Evolutionary conservation across 2,113 vertebrate species (phyloP).

Genomic region (Petroica traversi): DNA sequence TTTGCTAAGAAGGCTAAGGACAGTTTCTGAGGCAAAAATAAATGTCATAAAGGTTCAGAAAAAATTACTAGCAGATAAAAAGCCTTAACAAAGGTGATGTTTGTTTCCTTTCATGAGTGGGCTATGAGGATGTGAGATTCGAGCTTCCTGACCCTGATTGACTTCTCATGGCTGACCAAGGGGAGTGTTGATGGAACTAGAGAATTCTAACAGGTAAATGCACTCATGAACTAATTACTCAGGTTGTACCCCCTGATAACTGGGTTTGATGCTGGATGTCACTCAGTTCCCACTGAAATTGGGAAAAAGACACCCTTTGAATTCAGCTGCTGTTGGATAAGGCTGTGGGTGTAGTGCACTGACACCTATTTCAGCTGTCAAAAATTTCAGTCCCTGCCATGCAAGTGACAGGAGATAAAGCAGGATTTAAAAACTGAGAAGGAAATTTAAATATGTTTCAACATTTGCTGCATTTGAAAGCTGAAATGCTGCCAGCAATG

Average conservation of each 20-base stretch:
- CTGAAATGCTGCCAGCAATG: constrained; percentile 39
- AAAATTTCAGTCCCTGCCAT: constrained; percentile 25
- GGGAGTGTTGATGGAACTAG: neutral
- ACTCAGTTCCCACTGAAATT: neutral
- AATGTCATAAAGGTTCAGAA: neutral
- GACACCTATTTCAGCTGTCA: constrained; percentile 38
- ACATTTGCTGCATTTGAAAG: constrained; percentile 41
- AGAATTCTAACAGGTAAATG: neutral
- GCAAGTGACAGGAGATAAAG: constrained; percentile 17
- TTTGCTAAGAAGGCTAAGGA: neutral
- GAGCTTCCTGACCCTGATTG: neutral
- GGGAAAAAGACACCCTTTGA: neutral
- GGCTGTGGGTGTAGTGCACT: neutral
- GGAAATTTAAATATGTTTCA: constrained; percentile 42
- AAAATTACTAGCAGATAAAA: neutral
- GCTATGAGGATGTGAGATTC: neutral
- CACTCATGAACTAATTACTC: neutral
- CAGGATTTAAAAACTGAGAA: constrained; percentile 12
- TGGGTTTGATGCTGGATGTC: neutral
- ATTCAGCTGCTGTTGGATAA: neutral
- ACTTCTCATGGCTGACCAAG: neutral
- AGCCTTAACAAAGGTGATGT: neutral
- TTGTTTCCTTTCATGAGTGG: neutral
- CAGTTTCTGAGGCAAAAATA: neutral
- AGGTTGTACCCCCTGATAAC: neutral